Evolutionary conservation across 2,113 vertebrate genomes (phyloP).

Genomic region (Talpa occidentalis): DNA sequence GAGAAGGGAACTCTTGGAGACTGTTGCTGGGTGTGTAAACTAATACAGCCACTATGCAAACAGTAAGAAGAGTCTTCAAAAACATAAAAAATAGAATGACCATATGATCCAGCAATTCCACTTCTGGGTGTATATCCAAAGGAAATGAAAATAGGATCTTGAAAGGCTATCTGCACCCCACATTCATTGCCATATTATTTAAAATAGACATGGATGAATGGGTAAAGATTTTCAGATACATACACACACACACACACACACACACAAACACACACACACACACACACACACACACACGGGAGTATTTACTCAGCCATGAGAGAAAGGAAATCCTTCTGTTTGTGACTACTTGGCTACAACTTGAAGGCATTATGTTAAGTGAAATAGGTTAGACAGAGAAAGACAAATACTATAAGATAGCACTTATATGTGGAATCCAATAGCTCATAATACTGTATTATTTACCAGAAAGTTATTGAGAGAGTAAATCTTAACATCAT

Average conservation of each 20-base stretch:
- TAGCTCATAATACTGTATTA: neutral
- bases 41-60: neutral
- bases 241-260: neutral
- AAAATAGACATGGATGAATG: neutral
- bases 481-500: neutral
- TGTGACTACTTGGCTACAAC: neutral
- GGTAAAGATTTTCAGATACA: neutral
- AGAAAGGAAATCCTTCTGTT: neutral
- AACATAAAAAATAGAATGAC: neutral
- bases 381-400: neutral
- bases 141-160: neutral
- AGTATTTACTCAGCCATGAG: neutral
- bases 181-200: neutral
- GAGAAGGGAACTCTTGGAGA: neutral
- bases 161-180: neutral
- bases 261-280: neutral
- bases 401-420: neutral
- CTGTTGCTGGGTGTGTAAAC: neutral
- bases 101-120: neutral
- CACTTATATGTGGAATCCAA: neutral
- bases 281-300: neutral
- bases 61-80: neutral
- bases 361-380: neutral
- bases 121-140: neutral
- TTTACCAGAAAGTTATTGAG: neutral